Evolutionary conservation across 2,113 vertebrate genomes (phyloP), one percentile per base, ranked within the genome.

Genomic region (Etia nguti): DNA sequence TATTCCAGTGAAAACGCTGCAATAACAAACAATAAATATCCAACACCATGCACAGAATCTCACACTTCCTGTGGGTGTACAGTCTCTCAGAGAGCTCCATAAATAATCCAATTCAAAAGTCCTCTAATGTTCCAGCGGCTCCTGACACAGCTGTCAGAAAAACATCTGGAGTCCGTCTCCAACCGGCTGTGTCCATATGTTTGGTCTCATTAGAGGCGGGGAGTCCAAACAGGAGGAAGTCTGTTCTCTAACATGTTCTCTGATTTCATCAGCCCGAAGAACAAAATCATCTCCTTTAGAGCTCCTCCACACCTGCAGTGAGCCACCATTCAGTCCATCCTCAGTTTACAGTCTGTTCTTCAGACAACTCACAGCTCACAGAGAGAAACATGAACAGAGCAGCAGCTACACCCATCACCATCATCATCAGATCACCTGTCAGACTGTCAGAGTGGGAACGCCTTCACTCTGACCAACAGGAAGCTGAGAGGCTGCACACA

Each of bases 1-100:
- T 59, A 79, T 91, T 89, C 84, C 81, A 81, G 80, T 83, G 77
- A 79, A 80, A 86, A 83, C 2, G 43, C 43, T 31, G 26, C 18
- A 22, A 59, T 80, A 82, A 73, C 29, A 88, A 48, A 85, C 16
- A 82, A 86, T 87, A 83, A 89, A 90, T 83, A 85, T 31, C 26
- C n/a, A 82, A 70, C 57, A 77, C 46, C 86, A 89, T 90, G 87
- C 86, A 88, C 31, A 52, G 18, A 24, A 50, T 68, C 57, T 82
- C 24, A 77, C 55, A 81, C 79, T 77, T 50, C 16, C 24, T 77
- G 68, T 75, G 41, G 38, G n/a, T 43, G 38, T 43, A 70, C 43
- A 29, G 43, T 29, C 15, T 48, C 43, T 77, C 16, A 77, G 46
- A 75, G 70, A 77, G 70, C 43, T 77, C 70, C 43, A 77, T 50